Conservation (phyloP, 2,888 invertebrate genomes). For the Halictus ligatus region DNA sequence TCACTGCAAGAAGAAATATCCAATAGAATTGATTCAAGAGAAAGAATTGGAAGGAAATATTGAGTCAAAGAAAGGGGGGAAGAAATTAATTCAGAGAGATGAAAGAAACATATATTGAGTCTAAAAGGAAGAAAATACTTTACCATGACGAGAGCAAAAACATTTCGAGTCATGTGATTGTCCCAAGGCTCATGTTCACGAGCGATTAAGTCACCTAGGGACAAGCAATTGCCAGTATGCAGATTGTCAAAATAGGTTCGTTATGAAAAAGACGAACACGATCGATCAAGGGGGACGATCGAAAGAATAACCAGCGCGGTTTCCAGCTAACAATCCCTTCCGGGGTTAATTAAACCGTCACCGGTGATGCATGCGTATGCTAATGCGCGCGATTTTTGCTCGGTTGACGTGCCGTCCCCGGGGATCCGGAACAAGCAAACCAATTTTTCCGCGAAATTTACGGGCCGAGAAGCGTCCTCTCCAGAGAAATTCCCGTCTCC, state of each 20-base stretch:
- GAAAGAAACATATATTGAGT: too few species aligned
- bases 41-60: too few species aligned
- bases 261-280: background rate
- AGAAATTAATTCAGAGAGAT: too few species aligned
- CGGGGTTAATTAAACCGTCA: slow-evolving; percentile 40
- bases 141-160: too few species aligned
- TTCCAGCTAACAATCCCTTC: background rate
- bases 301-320: background rate
- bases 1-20: too few species aligned
- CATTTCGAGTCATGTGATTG: too few species aligned
- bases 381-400: slow-evolving; percentile 47
- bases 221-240: background rate
- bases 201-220: background rate
- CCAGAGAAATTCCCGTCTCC: slow-evolving; percentile 47
- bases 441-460: slow-evolving; percentile 53
- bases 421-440: slow-evolving; percentile 21
- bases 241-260: too few species aligned
- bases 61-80: too few species aligned
- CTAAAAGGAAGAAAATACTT: too few species aligned
- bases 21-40: too few species aligned
- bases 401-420: slow-evolving; percentile 43
- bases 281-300: background rate
- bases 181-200: background rate
- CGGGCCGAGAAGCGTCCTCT: slow-evolving; percentile 29
- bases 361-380: slow-evolving; percentile 33